phyloP scores from a whole-genome alignment of 2,113 vertebrate species.

The Corvus moneduloides region DNA sequence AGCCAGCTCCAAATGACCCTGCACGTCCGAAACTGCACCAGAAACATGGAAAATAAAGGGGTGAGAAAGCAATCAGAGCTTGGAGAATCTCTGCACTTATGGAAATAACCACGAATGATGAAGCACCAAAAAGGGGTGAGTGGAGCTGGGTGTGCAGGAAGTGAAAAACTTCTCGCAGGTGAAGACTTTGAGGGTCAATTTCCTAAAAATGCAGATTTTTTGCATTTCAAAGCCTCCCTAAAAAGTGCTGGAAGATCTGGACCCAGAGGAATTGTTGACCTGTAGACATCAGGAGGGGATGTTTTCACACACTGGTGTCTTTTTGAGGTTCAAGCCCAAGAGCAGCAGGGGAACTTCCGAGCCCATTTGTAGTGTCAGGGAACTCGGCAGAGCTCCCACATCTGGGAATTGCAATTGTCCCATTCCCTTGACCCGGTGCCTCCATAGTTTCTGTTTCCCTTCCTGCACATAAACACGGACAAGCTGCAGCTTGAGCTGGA shows the following conservation, averaged over 20 bases:
- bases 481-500: neutral
- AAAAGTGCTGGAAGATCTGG: neutral
- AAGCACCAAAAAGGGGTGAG: neutral
- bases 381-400: neutral
- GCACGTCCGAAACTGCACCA: neutral
- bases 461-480: neutral
- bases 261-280: neutral
- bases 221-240: neutral
- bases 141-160: neutral
- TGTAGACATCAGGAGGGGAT: neutral
- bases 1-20: neutral
- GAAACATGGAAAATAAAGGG: neutral
- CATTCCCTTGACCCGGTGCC: neutral
- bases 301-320: neutral
- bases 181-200: neutral
- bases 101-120: neutral
- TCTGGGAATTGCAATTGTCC: neutral
- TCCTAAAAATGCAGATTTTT: neutral
- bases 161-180: neutral
- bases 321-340: neutral
- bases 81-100: neutral
- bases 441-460: fast-evolving
- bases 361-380: neutral
- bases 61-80: neutral
- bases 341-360: conserved; percentile 26